A percentile compares a stretch with the other conserved stretches of the same genome.
These are phyloP conservation scores for Phyllopteryx taeniolatus DNA, from an alignment of 2,113 vertebrate species.

Conservation along the genomic window DNA sequence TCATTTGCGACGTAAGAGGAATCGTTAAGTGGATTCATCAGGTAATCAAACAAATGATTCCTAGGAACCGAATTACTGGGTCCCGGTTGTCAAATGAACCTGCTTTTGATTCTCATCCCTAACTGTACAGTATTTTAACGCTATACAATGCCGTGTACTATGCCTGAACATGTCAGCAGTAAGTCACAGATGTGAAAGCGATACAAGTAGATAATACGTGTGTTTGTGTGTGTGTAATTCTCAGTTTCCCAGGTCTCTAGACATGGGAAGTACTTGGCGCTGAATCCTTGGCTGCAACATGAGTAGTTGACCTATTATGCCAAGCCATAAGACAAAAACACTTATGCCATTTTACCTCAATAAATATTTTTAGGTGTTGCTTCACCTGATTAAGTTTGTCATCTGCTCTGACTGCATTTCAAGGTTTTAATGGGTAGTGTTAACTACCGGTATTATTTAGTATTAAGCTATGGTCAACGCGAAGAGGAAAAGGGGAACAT, in stretches of 20 bases:
- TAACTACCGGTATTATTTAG: background rate
- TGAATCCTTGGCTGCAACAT: slow-evolving; percentile 46
- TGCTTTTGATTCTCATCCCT: too few species aligned
- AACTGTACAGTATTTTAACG: too few species aligned
- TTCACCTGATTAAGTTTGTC: too few species aligned
- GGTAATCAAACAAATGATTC: too few species aligned
- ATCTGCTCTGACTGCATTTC: background rate
- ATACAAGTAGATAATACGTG: slow-evolving; percentile 1
- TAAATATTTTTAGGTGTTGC: too few species aligned
- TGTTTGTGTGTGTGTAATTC: slow-evolving; percentile 20
- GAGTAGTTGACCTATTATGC: slow-evolving; percentile 66
- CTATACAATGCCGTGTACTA: background rate
- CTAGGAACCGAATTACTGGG: too few species aligned
- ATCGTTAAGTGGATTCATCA: too few species aligned
- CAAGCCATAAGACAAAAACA: slow-evolving; percentile 22
- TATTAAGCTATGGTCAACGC: slow-evolving; percentile 2
- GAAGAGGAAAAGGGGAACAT: slow-evolving; percentile 18
- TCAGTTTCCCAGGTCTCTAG: slow-evolving; percentile 56
- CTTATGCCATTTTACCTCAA: too few species aligned
- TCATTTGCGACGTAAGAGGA: too few species aligned
- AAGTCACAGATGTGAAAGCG: slow-evolving; percentile 6
- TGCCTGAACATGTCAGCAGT: background rate
- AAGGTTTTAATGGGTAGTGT: background rate
- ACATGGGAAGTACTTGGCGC: slow-evolving; percentile 56
- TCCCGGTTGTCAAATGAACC: too few species aligned